Conservation (phyloP, 1,140 invertebrate species). For the Anastatus disparis region DNA sequence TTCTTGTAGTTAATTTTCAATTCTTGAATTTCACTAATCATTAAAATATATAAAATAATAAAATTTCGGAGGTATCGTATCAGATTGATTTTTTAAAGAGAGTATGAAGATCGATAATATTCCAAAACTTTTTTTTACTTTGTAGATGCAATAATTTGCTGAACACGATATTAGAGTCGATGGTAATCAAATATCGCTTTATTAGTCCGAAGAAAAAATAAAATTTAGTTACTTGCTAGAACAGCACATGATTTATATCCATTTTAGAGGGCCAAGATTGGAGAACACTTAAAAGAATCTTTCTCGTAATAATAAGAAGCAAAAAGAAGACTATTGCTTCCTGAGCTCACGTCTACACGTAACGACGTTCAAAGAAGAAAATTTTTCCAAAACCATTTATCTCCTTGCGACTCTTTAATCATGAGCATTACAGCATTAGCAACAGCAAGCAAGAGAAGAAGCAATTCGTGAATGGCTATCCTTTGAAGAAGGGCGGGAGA, state of each 20-base stretch:
- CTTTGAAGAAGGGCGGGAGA: neutral
- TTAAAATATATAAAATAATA: too few species aligned
- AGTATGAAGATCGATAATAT: too few species aligned
- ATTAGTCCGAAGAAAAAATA: neutral
- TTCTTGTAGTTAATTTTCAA: too few species aligned
- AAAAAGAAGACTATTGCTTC: too few species aligned
- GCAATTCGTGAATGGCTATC: neutral
- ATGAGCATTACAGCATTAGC: neutral
- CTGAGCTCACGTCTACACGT: neutral
- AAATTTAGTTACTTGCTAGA: neutral
- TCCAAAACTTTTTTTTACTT: neutral
- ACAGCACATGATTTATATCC: neutral
- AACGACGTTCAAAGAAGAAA: conserved; percentile 41
- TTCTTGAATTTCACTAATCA: too few species aligned
- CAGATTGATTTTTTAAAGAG: too few species aligned
- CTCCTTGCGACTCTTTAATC: conserved; percentile 43
- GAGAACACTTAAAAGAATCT: neutral
- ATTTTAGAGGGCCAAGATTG: neutral
- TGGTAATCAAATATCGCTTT: conserved; percentile 12
- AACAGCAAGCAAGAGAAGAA: neutral
- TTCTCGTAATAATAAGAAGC: neutral
- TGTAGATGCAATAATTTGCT: neutral
- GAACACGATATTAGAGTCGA: neutral
- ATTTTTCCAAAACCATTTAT: conserved; percentile 45
- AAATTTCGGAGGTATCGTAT: too few species aligned